A percentile compares a stretch with the other conserved stretches of the same genome.
Conservation (phyloP, 2,113 vertebrate genomes). For the Solenodon paradoxus region DNA sequence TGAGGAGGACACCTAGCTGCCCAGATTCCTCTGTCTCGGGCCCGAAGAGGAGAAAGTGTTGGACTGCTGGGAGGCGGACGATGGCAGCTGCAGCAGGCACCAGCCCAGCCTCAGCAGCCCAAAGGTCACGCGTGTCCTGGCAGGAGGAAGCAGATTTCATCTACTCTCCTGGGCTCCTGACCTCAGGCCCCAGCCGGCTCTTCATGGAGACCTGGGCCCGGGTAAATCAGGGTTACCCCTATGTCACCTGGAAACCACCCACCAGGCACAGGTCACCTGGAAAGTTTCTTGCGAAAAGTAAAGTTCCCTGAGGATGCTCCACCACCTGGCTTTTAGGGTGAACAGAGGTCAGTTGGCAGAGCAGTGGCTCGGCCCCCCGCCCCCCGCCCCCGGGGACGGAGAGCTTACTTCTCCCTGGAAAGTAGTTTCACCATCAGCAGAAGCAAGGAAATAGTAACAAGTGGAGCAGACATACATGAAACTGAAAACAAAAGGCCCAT, state of each 20-base stretch:
- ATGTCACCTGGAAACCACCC: background rate
- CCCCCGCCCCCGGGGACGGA: too few species aligned
- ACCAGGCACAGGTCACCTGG: background rate
- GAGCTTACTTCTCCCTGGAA: too few species aligned
- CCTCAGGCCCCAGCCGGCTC: background rate
- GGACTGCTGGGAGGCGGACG: background rate
- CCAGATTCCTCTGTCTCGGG: background rate
- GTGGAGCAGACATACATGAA: too few species aligned
- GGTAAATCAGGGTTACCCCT: background rate
- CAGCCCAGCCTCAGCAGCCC: background rate
- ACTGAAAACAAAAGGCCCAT: too few species aligned
- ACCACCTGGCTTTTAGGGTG: too few species aligned
- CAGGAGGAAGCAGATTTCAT: background rate
- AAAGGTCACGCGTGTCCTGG: background rate
- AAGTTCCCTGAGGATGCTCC: too few species aligned
- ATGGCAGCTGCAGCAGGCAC: background rate
- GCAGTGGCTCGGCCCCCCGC: too few species aligned
- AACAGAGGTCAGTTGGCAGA: too few species aligned
- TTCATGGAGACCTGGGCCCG: background rate
- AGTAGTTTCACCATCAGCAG: too few species aligned
- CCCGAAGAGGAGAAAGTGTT: background rate
- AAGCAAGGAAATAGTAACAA: too few species aligned
- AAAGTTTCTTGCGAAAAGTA: too few species aligned
- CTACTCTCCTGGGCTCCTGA: background rate
- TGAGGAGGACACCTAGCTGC: too few species aligned